phyloP scores from a whole-genome alignment of 2,113 vertebrate genomes.

The Cavia aperea region DNA sequence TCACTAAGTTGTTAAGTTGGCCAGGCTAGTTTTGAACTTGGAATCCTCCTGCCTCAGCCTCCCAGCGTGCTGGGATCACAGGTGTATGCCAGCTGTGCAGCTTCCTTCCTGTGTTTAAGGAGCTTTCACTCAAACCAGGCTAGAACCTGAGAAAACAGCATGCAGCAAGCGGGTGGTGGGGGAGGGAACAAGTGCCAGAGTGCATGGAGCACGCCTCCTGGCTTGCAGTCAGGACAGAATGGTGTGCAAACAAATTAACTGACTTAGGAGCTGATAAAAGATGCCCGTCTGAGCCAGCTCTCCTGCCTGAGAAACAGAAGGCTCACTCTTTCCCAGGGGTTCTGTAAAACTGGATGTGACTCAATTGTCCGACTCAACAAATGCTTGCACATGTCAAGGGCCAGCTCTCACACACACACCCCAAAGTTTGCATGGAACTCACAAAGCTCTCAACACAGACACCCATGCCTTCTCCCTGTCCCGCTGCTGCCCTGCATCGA shows the following conservation, averaged over 20 bases:
- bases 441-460: not conserved
- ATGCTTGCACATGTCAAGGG: not conserved
- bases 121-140: fast-evolving
- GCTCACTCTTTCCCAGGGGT: not conserved
- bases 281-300: not conserved
- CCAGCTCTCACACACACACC: not conserved
- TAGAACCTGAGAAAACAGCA: too few relatives aligned
- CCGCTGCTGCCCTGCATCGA: not conserved
- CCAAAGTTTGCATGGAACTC: not conserved
- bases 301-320: not conserved
- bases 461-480: not conserved
- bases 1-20: not conserved
- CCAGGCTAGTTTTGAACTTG: not conserved
- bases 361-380: not conserved
- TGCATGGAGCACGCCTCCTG: not conserved
- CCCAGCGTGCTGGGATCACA: not conserved
- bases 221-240: fast-evolving
- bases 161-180: fast-evolving
- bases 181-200: fast-evolving
- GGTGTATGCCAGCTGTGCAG: not conserved
- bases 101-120: not conserved
- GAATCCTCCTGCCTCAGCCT: not conserved
- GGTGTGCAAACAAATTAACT: not conserved
- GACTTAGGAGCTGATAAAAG: not conserved
- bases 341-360: not conserved